Base-by-base conservation (phyloP, 2,888 invertebrate genomes). In the Yponomeuta cagnagella region DNA sequence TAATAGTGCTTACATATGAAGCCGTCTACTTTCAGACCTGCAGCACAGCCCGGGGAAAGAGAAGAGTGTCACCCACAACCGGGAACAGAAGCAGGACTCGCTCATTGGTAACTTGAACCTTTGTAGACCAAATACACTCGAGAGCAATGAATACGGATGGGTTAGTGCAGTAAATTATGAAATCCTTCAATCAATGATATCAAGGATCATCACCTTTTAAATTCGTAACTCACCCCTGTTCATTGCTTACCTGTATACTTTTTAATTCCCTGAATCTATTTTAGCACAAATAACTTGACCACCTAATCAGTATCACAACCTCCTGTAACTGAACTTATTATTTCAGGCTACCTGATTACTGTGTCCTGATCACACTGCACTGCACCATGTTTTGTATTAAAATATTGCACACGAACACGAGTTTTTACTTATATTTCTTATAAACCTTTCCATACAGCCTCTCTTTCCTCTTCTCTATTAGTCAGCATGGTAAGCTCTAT, bases 271-370 rank as follows among this genome's bases (percentile, higher is more conserved):
- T 8, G 6, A 43, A 43, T 43, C 3, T 5, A 43, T 43, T 8
- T 8, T 43, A 43, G 43, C 43, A 43, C 43, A 43, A 8, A 8
- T 43, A 43, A 43, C 5, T 43, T 43, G 8, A 43, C 8, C 23
- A 23, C 6, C 6, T 8, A 9, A 43, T 8, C 43, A 43, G 43
- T 43, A 5, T 43, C 43, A 43, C 5, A 8, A 43, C 6, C 8
- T 43, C 4, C 43, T 43, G 5, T 64, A 64, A 58, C 64, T 69
- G 70, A 70, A 73, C 15, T 68, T 74, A 72, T 63, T 63, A 73
- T 89, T 88, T 74, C 89, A 90, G 91, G 90, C 80, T 91, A 89
- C 77, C 73, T 90, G 73, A 79, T 91, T 75, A 86, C 80, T 74
- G 75, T 88, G 75, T 79, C 80, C 72, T 75, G 76, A 74, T 77